A percentile compares a stretch with the other conserved stretches of the same genome.
These are phyloP conservation scores for Lutjanus erythropterus DNA, from an alignment of 2,113 vertebrate species.

Conservation along the genomic window DNA sequence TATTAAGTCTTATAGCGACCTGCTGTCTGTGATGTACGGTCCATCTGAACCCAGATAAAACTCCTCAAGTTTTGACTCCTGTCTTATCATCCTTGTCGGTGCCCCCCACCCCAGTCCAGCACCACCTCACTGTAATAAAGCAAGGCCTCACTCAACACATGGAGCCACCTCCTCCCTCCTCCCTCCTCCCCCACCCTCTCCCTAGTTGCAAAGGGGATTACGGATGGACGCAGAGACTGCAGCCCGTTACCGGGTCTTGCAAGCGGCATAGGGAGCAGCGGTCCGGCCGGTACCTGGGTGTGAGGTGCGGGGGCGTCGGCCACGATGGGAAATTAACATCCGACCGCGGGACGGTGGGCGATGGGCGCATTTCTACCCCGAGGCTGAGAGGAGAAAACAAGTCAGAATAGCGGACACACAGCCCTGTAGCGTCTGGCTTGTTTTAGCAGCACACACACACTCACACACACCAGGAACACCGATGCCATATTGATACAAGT, in stretches of 20 bases:
- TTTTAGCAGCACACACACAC: slow-evolving; percentile 32
- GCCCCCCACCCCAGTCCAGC: slow-evolving; percentile 11
- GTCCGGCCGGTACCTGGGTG: slow-evolving; percentile 58
- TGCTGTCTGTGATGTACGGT: not conserved
- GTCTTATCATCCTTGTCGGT: slow-evolving; percentile 23
- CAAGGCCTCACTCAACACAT: slow-evolving; percentile 41
- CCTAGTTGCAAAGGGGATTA: slow-evolving; percentile 67
- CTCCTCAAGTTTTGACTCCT: not conserved
- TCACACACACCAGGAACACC: slow-evolving; percentile 24
- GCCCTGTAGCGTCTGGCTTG: slow-evolving; percentile 40
- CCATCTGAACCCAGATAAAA: slow-evolving; percentile 8
- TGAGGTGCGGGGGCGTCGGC: slow-evolving; percentile 34
- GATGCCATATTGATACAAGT: slow-evolving; percentile 56
- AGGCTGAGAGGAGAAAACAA: slow-evolving; percentile 36
- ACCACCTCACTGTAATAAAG: slow-evolving; percentile 3
- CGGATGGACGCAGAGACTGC: slow-evolving; percentile 67
- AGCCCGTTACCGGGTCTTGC: slow-evolving; percentile 67
- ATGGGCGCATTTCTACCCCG: slow-evolving; percentile 31
- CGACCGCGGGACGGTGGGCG: slow-evolving; percentile 37
- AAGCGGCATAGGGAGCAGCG: slow-evolving; percentile 46
- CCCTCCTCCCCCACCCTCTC: slow-evolving; percentile 6
- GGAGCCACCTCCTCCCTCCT: slow-evolving; percentile 8
- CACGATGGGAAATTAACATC: slow-evolving; percentile 49
- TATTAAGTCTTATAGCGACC: not conserved
- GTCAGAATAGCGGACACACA: slow-evolving; percentile 37